phyloP scores from a whole-genome alignment of 2,797 vertebrate species.

The Sebastes reedi region DNA sequence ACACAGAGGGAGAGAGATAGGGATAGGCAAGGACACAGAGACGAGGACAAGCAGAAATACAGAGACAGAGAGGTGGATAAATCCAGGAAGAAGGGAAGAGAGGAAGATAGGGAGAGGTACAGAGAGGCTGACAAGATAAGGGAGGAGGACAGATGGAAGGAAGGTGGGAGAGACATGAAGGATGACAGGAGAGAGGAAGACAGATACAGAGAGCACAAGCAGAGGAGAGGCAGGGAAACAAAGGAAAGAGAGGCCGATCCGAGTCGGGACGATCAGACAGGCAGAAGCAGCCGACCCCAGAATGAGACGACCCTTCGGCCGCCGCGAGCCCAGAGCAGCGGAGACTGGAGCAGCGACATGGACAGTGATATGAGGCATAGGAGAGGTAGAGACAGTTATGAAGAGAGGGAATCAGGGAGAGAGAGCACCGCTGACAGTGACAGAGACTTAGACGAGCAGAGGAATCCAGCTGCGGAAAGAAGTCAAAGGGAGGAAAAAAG shows the following conservation, averaged over 20 bases:
- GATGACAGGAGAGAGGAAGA: conserved; percentile 41
- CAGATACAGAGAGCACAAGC: conserved; percentile 27
- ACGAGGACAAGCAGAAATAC: conserved; percentile 36
- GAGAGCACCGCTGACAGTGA: conserved; percentile 37
- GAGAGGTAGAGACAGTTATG: conserved; percentile 29
- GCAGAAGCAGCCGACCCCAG: conserved; percentile 32
- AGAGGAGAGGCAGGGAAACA: conserved; percentile 31
- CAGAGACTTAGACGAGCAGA: conserved; percentile 21
- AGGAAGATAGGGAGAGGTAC: conserved; percentile 21
- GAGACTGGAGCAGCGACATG: conserved; percentile 65
- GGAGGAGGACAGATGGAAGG: conserved; percentile 18
- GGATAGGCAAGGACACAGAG: conserved; percentile 29
- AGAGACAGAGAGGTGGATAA: conserved; percentile 37
- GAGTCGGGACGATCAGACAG: conserved; percentile 16
- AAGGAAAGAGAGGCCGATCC: conserved; percentile 29
- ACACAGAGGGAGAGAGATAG: conserved; percentile 27
- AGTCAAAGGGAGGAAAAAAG: conserved; percentile 5
- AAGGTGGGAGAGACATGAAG: conserved; percentile 27
- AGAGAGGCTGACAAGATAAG: conserved; percentile 26
- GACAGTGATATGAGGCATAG: conserved; percentile 50
- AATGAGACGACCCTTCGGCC: conserved; percentile 18
- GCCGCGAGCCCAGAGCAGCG: conserved; percentile 55
- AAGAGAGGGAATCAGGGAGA: conserved; percentile 44
- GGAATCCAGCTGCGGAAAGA: conserved; percentile 17
- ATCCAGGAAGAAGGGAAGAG: conserved; percentile 29